Evolutionary conservation across 2,113 vertebrate genomes (phyloP).

Genomic region (Bettongia penicillata): DNA sequence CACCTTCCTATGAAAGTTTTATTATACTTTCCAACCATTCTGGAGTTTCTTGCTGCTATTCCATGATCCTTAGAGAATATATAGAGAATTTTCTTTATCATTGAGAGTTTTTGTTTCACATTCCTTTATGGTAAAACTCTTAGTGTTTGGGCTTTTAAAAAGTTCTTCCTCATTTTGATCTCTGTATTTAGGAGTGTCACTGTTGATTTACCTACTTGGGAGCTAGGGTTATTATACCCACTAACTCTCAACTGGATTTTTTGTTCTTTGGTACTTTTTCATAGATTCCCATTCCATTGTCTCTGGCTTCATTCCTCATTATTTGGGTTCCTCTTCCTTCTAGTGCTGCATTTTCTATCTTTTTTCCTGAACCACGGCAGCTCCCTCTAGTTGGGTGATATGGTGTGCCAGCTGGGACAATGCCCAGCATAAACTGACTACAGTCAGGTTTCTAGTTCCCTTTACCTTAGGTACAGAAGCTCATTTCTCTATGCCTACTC

Average conservation of each 20-base stretch:
- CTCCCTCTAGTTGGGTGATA: not conserved
- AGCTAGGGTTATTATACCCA: not conserved
- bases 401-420: not conserved
- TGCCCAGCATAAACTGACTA: not conserved
- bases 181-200: not conserved
- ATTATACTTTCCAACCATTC: no score
- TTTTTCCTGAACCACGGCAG: not conserved
- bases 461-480: not conserved
- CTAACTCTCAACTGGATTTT: not conserved
- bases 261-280: not conserved
- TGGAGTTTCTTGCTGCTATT: no score
- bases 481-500: no score
- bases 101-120: not conserved
- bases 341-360: not conserved
- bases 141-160: not conserved
- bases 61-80: no score
- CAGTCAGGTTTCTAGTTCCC: not conserved
- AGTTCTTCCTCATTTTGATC: not conserved
- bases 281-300: not conserved
- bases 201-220: not conserved
- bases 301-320: not conserved
- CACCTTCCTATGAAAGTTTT: no score
- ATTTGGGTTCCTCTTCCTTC: not conserved
- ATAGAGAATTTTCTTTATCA: no score
- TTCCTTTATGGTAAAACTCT: not conserved